Evolutionary conservation across 2,113 vertebrate species (phyloP).

Genomic region (Gymnarchus niloticus): DNA sequence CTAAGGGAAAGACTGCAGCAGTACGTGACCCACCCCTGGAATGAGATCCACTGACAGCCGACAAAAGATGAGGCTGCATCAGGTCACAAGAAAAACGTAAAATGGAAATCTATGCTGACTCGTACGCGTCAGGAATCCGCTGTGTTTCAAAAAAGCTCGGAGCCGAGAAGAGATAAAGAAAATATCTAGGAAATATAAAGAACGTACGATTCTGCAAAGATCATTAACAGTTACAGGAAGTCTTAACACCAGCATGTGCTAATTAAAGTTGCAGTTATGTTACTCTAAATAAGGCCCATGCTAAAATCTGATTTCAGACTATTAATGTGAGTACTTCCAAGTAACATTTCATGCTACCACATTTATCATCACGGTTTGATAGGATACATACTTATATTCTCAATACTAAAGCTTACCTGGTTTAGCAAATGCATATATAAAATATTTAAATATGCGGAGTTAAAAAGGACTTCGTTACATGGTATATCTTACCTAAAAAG

Average conservation of each 20-base stretch:
- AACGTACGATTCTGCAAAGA: neutral
- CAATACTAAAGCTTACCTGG: constrained; percentile 32
- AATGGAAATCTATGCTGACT: neutral
- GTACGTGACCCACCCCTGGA: too few relatives aligned
- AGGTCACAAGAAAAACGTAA: neutral
- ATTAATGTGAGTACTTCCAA: neutral
- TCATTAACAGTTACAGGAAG: neutral
- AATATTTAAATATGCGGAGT: constrained; percentile 19
- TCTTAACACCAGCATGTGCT: neutral
- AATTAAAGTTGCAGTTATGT: neutral
- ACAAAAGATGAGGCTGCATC: neutral
- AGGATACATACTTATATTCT: constrained; percentile 26
- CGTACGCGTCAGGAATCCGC: neutral
- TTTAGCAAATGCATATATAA: constrained; percentile 31
- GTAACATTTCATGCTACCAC: constrained; percentile 45
- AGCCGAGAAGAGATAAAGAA: neutral
- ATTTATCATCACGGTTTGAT: constrained; percentile 29
- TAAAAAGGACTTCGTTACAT: constrained; percentile 1
- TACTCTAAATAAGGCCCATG: neutral
- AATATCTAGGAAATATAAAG: neutral
- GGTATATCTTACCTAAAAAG: constrained; percentile 19
- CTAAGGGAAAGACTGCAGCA: too few relatives aligned
- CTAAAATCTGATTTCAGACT: neutral
- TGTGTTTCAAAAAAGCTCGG: neutral
- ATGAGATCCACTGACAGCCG: too few relatives aligned